A percentile compares a stretch with the other conserved stretches of the same genome.
Evolutionary conservation across 1,140 invertebrate species (phyloP).

Genomic region (Varroa destructor): DNA sequence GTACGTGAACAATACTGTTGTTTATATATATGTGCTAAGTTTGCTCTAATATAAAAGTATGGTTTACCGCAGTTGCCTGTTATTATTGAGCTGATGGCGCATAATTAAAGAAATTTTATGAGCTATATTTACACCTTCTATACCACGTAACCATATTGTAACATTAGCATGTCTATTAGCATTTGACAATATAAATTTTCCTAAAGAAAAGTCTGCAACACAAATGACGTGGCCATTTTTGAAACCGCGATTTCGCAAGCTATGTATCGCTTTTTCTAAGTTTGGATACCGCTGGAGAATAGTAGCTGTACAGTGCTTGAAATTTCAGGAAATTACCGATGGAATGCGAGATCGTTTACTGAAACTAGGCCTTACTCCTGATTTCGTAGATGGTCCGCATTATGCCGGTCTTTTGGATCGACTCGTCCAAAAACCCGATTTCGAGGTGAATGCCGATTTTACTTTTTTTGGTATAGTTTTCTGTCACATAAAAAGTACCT

Average conservation of each 20-base stretch:
- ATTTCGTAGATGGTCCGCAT: not conserved
- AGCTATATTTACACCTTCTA: too few relatives aligned
- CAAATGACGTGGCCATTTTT: too few relatives aligned
- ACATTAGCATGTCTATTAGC: too few relatives aligned
- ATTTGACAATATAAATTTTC: too few relatives aligned
- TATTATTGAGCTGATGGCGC: not conserved
- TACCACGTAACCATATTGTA: too few relatives aligned
- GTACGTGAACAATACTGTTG: not conserved
- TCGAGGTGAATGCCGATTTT: not conserved
- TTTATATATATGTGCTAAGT: not conserved
- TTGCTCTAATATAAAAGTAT: not conserved
- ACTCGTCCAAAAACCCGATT: slow-evolving; percentile 1
- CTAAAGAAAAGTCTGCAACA: too few relatives aligned
- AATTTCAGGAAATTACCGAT: slow-evolving; percentile 14
- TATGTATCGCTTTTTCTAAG: too few relatives aligned
- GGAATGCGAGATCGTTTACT: not conserved
- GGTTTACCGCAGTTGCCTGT: not conserved
- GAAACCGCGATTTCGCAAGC: too few relatives aligned
- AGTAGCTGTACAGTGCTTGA: too few relatives aligned
- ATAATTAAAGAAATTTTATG: not conserved
- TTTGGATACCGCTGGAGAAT: too few relatives aligned
- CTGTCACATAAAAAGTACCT: too few relatives aligned
- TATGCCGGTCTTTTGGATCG: slow-evolving; percentile 1
- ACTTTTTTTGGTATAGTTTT: too few relatives aligned
- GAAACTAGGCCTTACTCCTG: not conserved